A percentile compares a stretch with the other conserved stretches of the same genome.
phyloP scores from a whole-genome alignment of 2,113 vertebrate species.

The Guaruba guarouba region DNA sequence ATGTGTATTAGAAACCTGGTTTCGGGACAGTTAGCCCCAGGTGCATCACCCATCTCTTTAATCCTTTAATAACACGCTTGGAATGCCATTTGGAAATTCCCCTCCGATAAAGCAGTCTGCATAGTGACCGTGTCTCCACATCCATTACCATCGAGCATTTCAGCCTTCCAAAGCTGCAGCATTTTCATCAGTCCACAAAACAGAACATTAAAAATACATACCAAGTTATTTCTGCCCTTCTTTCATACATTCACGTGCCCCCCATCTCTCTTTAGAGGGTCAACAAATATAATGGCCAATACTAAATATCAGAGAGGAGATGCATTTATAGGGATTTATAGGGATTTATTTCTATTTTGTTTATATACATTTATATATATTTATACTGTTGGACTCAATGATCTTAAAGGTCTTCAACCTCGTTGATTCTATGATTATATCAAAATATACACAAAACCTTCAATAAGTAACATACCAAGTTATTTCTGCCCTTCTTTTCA shows the following conservation, averaged over 20 bases:
- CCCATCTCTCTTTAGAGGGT: background rate
- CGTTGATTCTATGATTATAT: background rate
- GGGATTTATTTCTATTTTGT: background rate
- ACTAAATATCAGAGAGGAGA: background rate
- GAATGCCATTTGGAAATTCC: constrained; percentile 1
- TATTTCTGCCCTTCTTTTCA: background rate
- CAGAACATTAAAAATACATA: background rate
- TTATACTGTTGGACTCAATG: background rate
- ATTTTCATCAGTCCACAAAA: background rate
- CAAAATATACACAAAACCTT: background rate
- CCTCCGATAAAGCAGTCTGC: background rate
- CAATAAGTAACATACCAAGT: background rate
- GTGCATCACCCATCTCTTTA: background rate
- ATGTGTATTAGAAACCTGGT: background rate
- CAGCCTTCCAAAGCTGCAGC: background rate
- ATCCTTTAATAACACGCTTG: constrained; percentile 14
- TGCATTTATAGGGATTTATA: background rate
- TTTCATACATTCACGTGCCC: background rate
- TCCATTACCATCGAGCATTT: background rate
- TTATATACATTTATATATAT: background rate
- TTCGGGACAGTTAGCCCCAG: constrained; percentile 27
- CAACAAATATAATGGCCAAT: background rate
- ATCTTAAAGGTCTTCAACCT: background rate
- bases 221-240: background rate
- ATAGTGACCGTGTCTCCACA: background rate